These are phyloP conservation scores for Azemiops feae DNA, from an alignment of 2,113 vertebrate genomes.

Conservation along the genomic window DNA sequence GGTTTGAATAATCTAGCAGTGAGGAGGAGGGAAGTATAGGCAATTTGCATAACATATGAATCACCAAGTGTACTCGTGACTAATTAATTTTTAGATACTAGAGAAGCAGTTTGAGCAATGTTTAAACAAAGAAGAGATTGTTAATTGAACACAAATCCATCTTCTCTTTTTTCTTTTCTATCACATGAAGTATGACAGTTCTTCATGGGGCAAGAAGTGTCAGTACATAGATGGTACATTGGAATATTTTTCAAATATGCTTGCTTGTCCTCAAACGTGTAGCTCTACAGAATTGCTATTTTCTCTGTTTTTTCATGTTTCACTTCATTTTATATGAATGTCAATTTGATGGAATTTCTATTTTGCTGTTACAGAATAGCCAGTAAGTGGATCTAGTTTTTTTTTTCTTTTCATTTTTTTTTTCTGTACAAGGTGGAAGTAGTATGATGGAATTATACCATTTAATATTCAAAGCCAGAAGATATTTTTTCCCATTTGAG, in stretches of 20 bases:
- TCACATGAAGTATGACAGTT: not conserved
- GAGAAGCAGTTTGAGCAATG: not conserved
- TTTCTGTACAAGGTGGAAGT: not conserved
- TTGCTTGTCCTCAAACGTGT: not conserved
- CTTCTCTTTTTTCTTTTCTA: not conserved
- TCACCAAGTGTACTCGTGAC: not conserved
- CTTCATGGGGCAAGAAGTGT: not conserved
- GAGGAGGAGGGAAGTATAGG: not conserved
- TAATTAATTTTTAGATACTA: not conserved
- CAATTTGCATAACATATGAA: not conserved
- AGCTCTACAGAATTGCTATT: not conserved
- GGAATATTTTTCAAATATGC: not conserved
- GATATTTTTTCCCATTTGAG: not conserved
- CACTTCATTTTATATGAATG: not conserved
- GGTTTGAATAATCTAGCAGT: not conserved
- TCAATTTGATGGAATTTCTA: not conserved
- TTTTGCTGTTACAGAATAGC: not conserved
- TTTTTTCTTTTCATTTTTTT: not conserved
- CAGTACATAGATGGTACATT: not conserved
- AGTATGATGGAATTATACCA: not conserved
- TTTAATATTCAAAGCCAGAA: not conserved
- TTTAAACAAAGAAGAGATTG: not conserved
- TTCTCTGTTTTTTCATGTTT: not conserved
- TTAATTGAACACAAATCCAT: not conserved
- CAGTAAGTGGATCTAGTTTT: not conserved